Evolutionary conservation across 2,888 invertebrate species (phyloP).

Genomic region (Hydriomena furcata): DNA sequence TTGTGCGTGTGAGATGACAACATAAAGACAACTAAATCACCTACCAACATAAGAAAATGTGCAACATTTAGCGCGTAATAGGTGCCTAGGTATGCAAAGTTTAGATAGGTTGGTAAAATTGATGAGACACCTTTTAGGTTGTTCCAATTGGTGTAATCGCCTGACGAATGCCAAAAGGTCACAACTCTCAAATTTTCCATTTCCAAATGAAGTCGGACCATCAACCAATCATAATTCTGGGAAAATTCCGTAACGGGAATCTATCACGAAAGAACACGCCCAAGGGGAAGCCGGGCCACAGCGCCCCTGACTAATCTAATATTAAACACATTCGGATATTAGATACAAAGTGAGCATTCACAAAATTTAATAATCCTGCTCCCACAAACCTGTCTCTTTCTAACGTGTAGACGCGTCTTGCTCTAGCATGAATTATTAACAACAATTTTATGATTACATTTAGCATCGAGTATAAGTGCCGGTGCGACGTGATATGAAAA

Average conservation of each 20-base stretch:
- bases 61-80: too few species aligned
- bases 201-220: conserved; percentile 62
- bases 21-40: too few species aligned
- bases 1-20: conserved; percentile 5
- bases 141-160: conserved; percentile 31
- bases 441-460: conserved; percentile 83
- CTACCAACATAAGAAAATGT: too few species aligned
- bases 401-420: conserved; percentile 41
- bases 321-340: conserved; percentile 83
- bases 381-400: conserved; percentile 58
- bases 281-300: conserved; percentile 52
- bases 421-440: conserved; percentile 77
- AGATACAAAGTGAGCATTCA: conserved; percentile 83
- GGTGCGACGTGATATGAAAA: conserved; percentile 72
- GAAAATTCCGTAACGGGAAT: conserved; percentile 62
- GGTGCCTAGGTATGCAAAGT: too few species aligned
- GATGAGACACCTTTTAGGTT: not conserved
- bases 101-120: not conserved
- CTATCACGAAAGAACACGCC: conserved; percentile 70
- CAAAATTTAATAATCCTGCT: conserved; percentile 81
- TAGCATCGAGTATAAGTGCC: conserved; percentile 75
- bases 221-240: conserved; percentile 75
- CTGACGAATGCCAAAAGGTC: conserved; percentile 32
- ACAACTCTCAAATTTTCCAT: conserved; percentile 57
- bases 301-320: conserved; percentile 78